Evolutionary conservation across 2,888 invertebrate species (phyloP).

Genomic region (Blomia tropicalis): DNA sequence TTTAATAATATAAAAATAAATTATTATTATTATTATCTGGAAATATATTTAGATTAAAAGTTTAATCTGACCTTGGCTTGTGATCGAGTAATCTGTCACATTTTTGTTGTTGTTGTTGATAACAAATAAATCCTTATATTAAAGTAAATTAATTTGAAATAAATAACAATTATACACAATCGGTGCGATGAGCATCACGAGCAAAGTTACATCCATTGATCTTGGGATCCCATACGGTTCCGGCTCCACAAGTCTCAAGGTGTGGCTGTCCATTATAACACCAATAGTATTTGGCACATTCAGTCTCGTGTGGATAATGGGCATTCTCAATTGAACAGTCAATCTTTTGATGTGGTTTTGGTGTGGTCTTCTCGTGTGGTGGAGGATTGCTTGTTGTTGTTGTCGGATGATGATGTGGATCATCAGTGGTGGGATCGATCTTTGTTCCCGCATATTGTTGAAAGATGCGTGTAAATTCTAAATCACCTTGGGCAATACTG

Average conservation of each 20-base stretch:
- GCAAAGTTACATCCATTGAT: constrained; percentile 54
- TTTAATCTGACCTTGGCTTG: no score
- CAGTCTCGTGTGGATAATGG: constrained; percentile 19
- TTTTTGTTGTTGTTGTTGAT: background rate
- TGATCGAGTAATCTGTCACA: background rate
- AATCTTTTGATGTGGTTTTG: background rate
- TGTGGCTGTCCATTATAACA: constrained; percentile 61
- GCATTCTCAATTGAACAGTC: constrained; percentile 12
- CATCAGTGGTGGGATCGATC: background rate
- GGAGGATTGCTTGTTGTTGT: background rate
- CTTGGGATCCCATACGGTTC: constrained; percentile 55
- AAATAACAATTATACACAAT: constrained; percentile 12
- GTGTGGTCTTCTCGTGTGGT: background rate
- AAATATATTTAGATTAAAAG: no score
- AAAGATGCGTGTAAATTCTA: constrained; percentile 23
- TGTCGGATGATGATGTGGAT: background rate
- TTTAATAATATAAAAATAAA: background rate
- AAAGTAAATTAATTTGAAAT: background rate
- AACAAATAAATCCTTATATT: background rate
- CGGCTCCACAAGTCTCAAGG: constrained; percentile 53
- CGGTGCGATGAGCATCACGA: constrained; percentile 8
- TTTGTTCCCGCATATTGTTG: background rate
- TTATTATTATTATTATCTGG: background rate
- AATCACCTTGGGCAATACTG: constrained; percentile 17
- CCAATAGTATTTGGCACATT: constrained; percentile 54